A percentile compares a stretch with the other conserved stretches of the same genome.
Evolutionary conservation across 2,888 invertebrate species (phyloP).

Genomic region (Catocala fraxini): DNA sequence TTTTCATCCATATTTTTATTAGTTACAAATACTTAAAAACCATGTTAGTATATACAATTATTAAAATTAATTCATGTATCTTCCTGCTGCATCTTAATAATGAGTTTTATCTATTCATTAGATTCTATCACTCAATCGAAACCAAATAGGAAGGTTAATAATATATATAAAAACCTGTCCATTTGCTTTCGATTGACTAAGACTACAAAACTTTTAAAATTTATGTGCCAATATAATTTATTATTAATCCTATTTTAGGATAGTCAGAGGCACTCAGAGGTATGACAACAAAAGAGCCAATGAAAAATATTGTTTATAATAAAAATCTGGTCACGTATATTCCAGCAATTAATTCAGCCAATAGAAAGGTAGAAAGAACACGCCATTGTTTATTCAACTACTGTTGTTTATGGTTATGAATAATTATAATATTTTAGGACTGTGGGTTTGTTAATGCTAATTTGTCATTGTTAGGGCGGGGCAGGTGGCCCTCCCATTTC

Average conservation of each 20-base stretch:
- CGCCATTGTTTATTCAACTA: slow-evolving; percentile 25
- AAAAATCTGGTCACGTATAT: slow-evolving; percentile 46
- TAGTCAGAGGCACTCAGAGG: neutral
- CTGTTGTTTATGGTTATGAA: slow-evolving; percentile 17
- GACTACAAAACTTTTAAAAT: too few species aligned
- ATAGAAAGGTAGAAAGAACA: slow-evolving; percentile 36
- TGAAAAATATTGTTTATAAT: slow-evolving; percentile 23
- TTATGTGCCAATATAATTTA: neutral
- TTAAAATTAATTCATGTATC: too few species aligned
- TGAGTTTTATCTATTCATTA: too few species aligned
- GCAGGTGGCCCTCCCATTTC: neutral
- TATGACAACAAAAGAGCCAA: slow-evolving; percentile 16
- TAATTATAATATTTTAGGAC: slow-evolving; percentile 1
- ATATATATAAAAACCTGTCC: too few species aligned
- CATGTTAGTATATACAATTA: too few species aligned
- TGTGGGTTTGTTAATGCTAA: slow-evolving; percentile 30
- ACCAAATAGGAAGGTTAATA: too few species aligned
- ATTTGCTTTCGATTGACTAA: too few species aligned
- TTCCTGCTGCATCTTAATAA: too few species aligned
- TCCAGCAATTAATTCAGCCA: slow-evolving; percentile 43
- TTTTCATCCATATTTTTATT: too few species aligned
- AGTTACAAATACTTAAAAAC: too few species aligned
- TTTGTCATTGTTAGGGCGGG: slow-evolving; percentile 32
- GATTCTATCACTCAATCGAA: too few species aligned
- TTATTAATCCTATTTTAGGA: neutral